Percentiles rank a stretch among this genome's conserved stretches.
Conservation (phyloP, 2,113 vertebrate genomes). For the Engystomops pustulosus region DNA sequence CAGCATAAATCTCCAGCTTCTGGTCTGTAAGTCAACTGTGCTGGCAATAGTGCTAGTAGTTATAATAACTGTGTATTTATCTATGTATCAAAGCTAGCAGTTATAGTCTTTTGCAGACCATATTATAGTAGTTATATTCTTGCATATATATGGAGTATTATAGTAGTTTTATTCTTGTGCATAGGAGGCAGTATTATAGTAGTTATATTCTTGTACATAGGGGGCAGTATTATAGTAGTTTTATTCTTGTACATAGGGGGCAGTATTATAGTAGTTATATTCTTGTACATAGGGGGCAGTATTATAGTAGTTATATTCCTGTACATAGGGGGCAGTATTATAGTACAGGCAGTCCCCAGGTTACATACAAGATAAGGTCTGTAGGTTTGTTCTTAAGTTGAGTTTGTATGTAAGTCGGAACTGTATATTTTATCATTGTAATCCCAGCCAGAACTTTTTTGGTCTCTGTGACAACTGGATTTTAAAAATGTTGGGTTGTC, state of each 20-base stretch:
- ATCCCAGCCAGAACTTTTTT: too few relatives aligned
- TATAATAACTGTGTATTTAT: background rate
- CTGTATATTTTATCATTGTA: too few relatives aligned
- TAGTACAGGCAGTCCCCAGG: too few relatives aligned
- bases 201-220: background rate
- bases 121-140: background rate
- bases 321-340: background rate
- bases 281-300: background rate
- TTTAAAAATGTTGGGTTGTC: too few relatives aligned
- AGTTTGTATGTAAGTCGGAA: too few relatives aligned
- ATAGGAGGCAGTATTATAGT: background rate
- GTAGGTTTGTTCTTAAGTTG: too few relatives aligned
- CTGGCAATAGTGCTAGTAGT: background rate
- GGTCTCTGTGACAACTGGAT: too few relatives aligned
- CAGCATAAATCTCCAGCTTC: background rate
- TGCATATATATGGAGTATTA: background rate
- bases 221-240: background rate
- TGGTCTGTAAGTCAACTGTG: background rate
- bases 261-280: background rate
- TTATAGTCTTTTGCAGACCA: too few relatives aligned
- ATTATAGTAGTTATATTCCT: background rate
- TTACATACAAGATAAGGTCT: too few relatives aligned
- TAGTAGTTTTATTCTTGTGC: too few relatives aligned
- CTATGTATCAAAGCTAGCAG: background rate
- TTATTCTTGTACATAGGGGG: too few relatives aligned